Evolutionary conservation across 2,113 vertebrate genomes (phyloP).

Genomic region (Nycticebus coucang): DNA sequence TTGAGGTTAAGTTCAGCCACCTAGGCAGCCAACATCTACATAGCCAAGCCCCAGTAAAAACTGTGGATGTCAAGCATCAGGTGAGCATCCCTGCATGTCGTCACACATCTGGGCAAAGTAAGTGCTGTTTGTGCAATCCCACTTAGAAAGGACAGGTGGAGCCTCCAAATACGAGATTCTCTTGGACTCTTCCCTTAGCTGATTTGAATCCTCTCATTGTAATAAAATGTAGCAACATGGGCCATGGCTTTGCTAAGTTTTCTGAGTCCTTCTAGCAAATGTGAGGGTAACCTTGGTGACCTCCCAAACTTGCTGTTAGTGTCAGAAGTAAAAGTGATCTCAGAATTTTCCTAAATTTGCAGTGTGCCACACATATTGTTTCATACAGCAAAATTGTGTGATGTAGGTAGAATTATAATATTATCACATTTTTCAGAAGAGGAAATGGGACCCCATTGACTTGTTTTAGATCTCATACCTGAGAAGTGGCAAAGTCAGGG

Average conservation of each 20-base stretch:
- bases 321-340: not conserved
- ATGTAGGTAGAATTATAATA: no score
- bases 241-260: not conserved
- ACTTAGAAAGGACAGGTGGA: not conserved
- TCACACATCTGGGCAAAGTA: not conserved
- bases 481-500: not conserved
- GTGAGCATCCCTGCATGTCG: not conserved
- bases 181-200: not conserved
- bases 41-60: not conserved
- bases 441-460: not conserved
- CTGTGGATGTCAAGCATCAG: not conserved
- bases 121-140: not conserved
- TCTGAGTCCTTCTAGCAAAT: not conserved
- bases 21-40: no score
- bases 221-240: not conserved
- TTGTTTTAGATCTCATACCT: not conserved
- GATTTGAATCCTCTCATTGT: not conserved
- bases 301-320: not conserved
- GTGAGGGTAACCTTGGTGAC: not conserved
- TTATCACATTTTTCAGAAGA: not conserved
- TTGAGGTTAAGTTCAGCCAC: not conserved
- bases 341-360: fast-evolving
- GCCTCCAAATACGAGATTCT: not conserved
- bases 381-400: not conserved
- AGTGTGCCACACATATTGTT: not conserved